Conservation (phyloP, 2,797 vertebrate genomes). For the Pagetopsis macropterus region DNA sequence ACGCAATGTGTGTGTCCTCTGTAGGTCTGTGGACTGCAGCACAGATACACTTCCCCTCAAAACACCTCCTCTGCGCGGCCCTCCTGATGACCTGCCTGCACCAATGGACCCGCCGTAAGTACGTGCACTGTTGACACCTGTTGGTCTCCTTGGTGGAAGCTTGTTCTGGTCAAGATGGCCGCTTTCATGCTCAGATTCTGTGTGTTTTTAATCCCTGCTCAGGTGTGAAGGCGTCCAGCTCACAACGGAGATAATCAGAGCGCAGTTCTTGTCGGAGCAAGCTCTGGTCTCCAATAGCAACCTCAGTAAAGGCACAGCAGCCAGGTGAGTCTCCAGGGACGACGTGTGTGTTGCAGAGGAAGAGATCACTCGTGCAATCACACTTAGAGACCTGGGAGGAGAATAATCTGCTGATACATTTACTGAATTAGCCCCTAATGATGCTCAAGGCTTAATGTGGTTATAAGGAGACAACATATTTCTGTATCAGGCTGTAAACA, state of each 20-base stretch:
- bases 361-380: not conserved
- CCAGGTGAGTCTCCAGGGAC: constrained; percentile 33
- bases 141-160: not conserved
- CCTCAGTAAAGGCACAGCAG: constrained; percentile 4
- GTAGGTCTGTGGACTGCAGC: constrained; percentile 74
- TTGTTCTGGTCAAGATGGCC: not conserved
- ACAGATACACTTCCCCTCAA: constrained; percentile 68
- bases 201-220: constrained; percentile 2
- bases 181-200: constrained; percentile 2
- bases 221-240: constrained; percentile 71
- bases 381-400: not conserved
- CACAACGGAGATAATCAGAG: constrained; percentile 79
- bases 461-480: no score
- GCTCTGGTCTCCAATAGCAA: constrained; percentile 40
- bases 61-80: constrained; percentile 63
- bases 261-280: constrained; percentile 67
- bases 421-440: no score
- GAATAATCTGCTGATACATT: no score
- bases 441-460: no score
- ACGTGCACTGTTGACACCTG: not conserved
- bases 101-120: constrained; percentile 70
- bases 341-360: not conserved
- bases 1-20: constrained; percentile 42
- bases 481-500: no score
- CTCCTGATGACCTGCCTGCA: constrained; percentile 58